Evolutionary conservation across 2,888 invertebrate species (phyloP).

Genomic region (Amphipyra tragopoginis): DNA sequence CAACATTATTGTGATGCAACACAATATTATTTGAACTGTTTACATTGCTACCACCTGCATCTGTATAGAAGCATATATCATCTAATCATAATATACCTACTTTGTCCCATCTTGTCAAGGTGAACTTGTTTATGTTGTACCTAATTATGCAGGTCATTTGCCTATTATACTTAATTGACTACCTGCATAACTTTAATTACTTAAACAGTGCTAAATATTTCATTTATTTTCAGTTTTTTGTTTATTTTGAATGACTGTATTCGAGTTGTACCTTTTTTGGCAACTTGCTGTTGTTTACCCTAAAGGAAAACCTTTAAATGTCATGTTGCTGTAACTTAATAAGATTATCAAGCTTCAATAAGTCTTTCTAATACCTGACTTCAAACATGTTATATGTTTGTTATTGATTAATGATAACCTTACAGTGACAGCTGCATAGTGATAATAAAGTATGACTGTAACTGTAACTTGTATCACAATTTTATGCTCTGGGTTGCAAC

Average conservation of each 20-base stretch:
- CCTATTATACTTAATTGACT: slow-evolving; percentile 43
- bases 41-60: slow-evolving; percentile 15
- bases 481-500: no score
- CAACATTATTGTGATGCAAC: no score
- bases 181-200: slow-evolving; percentile 37
- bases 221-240: slow-evolving; percentile 31
- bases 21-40: no score
- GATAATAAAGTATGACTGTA: background rate
- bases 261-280: slow-evolving; percentile 53
- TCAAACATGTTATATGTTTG: slow-evolving; percentile 21
- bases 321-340: slow-evolving; percentile 51
- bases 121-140: slow-evolving; percentile 45
- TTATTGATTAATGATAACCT: slow-evolving; percentile 37
- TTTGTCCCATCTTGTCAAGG: slow-evolving; percentile 54
- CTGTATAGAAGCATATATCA: slow-evolving; percentile 11
- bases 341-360: slow-evolving; percentile 52
- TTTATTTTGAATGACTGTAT: slow-evolving; percentile 20
- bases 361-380: slow-evolving; percentile 31
- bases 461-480: no score
- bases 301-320: slow-evolving; percentile 66
- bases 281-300: slow-evolving; percentile 60
- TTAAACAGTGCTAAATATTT: slow-evolving; percentile 18
- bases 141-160: slow-evolving; percentile 51
- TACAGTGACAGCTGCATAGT: slow-evolving; percentile 2
- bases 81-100: slow-evolving; percentile 1